Evolutionary conservation across 1,140 invertebrate species (phyloP).

Genomic region (Holotrichia oblita): DNA sequence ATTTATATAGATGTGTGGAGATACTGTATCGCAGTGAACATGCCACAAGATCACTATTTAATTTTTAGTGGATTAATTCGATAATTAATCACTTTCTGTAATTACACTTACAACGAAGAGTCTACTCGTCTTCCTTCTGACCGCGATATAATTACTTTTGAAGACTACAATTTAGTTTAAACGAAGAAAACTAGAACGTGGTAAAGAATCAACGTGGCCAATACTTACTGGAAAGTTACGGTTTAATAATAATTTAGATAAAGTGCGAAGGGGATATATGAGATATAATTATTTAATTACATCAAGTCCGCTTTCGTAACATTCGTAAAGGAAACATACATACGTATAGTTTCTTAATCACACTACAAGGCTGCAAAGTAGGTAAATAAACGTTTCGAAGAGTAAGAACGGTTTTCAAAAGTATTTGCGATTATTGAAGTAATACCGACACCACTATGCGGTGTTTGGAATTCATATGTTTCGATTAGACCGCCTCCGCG

Average conservation of each 20-base stretch:
- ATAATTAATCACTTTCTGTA: conserved; percentile 9
- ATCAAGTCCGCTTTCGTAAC: too few species aligned
- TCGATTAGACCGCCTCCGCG: conserved; percentile 2
- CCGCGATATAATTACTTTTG: background rate
- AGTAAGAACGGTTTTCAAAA: too few species aligned
- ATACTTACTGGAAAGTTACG: background rate
- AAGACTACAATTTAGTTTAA: background rate
- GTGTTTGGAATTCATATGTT: background rate
- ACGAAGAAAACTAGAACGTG: background rate
- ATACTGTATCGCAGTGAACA: background rate
- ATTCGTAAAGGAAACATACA: too few species aligned
- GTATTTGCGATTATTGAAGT: background rate
- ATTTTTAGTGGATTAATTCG: conserved; percentile 8
- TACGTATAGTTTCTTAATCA: too few species aligned
- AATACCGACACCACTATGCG: background rate
- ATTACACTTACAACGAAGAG: background rate
- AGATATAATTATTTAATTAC: too few species aligned
- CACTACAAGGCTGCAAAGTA: too few species aligned
- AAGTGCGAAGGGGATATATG: too few species aligned
- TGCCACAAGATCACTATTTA: background rate
- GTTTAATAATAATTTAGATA: too few species aligned
- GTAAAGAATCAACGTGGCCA: background rate
- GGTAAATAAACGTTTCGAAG: too few species aligned
- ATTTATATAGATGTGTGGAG: background rate
- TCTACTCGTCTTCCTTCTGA: background rate